Base-by-base conservation (phyloP, 2,888 invertebrate genomes). In the Drosophila flavopinicola region DNA sequence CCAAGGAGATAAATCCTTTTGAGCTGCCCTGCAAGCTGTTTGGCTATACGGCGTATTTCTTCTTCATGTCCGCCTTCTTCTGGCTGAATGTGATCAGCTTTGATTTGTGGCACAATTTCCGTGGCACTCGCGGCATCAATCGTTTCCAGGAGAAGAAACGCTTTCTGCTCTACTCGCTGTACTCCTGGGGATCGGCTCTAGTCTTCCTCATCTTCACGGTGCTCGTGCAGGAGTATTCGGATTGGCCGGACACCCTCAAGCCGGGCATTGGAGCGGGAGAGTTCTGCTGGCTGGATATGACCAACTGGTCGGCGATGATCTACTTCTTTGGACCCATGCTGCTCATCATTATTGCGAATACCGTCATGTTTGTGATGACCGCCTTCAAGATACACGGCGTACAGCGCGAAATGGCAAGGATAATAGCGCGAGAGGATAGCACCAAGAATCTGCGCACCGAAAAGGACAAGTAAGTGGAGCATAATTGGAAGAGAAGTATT, bases 21-120 rank as follows among this genome's bases (percentile, higher is more conserved):
- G 57, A 67, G 0, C 5, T 65, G 1, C 11, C 66, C 0, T 90
- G 91, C 63, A 86, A 87, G 48, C 2, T 75, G 10, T 65, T 86
- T 2, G 90, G 94, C 33, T 95, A 94, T 91, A 92, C 94, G 76
- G 93, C 95, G 41, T 94, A 96, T 90, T 96, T 94, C 91, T 94
- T 94, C 73, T 95, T 96, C 90, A 93, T 96, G 91, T 93, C 94
- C 10, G 95, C 95, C 77, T 96, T 96, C 92, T 95, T 96, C 89
- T 97, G 96, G 96, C 92, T 96, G 85, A 96, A 95, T 88, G 94
- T 96, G 17, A 96, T 96, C 93, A 96, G 96, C 90, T 94, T 96
- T 89, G 96, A 97, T 88, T 94, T 96, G 85, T 96, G 95, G 95
- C 94, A 95, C 92, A 90, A 90, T 53, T 89, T 90, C 54, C 88